These are phyloP conservation scores for Dipus sagitta DNA, from an alignment of 2,797 vertebrate species.

Conservation along the genomic window DNA sequence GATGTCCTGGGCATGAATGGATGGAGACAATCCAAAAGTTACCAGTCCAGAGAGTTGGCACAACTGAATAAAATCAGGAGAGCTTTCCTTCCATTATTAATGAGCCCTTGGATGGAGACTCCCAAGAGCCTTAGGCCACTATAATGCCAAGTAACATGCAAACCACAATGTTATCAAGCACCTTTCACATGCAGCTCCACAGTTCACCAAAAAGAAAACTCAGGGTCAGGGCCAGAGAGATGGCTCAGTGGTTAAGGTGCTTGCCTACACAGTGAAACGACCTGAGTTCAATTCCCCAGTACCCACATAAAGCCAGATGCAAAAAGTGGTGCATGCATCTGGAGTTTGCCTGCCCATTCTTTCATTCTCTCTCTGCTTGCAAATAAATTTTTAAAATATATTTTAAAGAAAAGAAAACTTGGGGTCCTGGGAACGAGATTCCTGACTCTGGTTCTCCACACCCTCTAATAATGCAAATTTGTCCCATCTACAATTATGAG, in stretches of 20 bases:
- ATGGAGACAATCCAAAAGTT: constrained; percentile 79
- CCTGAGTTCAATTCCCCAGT: too few species aligned
- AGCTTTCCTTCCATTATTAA: constrained; percentile 60
- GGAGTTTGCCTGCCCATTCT: too few species aligned
- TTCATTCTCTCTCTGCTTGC: background rate
- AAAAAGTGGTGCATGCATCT: too few species aligned
- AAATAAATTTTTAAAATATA: background rate
- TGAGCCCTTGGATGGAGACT: constrained; percentile 11
- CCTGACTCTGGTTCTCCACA: background rate
- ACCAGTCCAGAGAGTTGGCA: constrained; percentile 67
- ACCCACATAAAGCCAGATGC: too few species aligned
- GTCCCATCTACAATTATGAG: constrained; percentile 36
- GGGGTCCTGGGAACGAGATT: background rate
- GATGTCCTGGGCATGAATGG: constrained; percentile 68
- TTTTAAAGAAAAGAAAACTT: background rate
- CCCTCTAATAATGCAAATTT: constrained; percentile 7
- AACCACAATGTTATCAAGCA: background rate
- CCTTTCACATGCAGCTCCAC: background rate
- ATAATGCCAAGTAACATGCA: constrained; percentile 49
- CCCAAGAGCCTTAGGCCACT: constrained; percentile 50
- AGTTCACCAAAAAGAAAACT: constrained; percentile 24
- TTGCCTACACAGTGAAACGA: too few species aligned
- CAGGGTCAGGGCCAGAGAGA: background rate
- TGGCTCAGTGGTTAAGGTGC: too few species aligned
- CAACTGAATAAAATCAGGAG: constrained; percentile 24